Conservation (phyloP, 2,113 vertebrate species). For the Macquaria ambigua region DNA sequence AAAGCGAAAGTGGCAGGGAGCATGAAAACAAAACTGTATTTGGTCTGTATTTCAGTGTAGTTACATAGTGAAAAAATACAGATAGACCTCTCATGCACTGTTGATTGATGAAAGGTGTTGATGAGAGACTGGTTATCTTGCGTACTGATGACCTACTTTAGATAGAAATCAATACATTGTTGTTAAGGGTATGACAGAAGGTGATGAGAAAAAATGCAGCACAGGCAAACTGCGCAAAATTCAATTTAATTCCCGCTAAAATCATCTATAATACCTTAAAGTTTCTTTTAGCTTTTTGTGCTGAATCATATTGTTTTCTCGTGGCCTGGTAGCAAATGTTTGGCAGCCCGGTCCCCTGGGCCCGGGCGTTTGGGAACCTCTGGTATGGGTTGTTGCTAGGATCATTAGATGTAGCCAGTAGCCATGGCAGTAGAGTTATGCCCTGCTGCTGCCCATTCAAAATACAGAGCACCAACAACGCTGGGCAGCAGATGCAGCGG, state of each 20-base stretch:
- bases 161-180: too few relatives aligned
- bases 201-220: too few relatives aligned
- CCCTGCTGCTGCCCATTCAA: slow-evolving; percentile 19
- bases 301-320: neutral
- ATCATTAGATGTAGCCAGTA: neutral
- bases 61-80: neutral
- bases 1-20: too few relatives aligned
- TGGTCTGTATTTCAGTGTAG: too few relatives aligned
- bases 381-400: neutral
- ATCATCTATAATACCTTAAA: neutral
- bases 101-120: neutral
- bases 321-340: neutral
- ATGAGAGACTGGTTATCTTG: neutral
- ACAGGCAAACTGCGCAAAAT: too few relatives aligned
- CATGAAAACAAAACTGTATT: too few relatives aligned
- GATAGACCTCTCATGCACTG: neutral
- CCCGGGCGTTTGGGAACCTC: neutral
- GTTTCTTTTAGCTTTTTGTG: neutral
- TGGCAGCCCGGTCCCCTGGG: too few relatives aligned
- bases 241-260: neutral
- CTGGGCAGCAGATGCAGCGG: neutral
- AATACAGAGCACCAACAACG: neutral
- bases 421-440: neutral
- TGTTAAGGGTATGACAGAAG: too few relatives aligned
- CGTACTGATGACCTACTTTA: neutral